Conservation (phyloP, 2,888 invertebrate genomes). For the Xiphydria camelus region DNA sequence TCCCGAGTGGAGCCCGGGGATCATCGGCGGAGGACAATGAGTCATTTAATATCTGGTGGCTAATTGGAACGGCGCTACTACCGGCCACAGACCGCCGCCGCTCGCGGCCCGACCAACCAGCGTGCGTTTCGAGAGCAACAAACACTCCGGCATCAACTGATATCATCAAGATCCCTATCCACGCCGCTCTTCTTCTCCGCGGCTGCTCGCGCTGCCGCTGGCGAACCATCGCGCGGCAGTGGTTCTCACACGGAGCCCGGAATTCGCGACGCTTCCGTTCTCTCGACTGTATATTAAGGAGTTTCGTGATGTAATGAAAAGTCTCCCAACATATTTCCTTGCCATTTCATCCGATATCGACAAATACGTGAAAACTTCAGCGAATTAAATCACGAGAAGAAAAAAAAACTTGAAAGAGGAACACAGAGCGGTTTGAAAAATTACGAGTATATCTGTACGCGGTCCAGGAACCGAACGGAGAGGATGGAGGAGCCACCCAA, state of each 20-base stretch:
- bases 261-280: not conserved
- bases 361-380: no score
- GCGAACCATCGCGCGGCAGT: constrained; percentile 4
- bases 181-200: constrained; percentile 16
- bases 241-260: constrained; percentile 12
- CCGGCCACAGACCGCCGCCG: constrained; percentile 17
- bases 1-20: no score
- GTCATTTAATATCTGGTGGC: constrained; percentile 26
- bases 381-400: constrained; percentile 3
- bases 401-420: not conserved
- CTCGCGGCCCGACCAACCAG: constrained; percentile 25
- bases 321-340: no score
- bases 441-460: no score
- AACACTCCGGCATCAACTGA: constrained; percentile 21
- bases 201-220: constrained; percentile 5
- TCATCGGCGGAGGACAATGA: constrained; percentile 25
- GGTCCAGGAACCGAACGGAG: constrained; percentile 3
- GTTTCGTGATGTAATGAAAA: no score
- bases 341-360: no score
- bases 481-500: constrained; percentile 9
- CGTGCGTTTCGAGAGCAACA: constrained; percentile 22
- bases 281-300: no score
- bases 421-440: constrained; percentile 1
- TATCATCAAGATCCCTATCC: constrained; percentile 24
- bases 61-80: constrained; percentile 28